These are phyloP conservation scores for Boleophthalmus pectinirostris DNA, from an alignment of 2,113 vertebrate genomes.

Conservation along the genomic window DNA sequence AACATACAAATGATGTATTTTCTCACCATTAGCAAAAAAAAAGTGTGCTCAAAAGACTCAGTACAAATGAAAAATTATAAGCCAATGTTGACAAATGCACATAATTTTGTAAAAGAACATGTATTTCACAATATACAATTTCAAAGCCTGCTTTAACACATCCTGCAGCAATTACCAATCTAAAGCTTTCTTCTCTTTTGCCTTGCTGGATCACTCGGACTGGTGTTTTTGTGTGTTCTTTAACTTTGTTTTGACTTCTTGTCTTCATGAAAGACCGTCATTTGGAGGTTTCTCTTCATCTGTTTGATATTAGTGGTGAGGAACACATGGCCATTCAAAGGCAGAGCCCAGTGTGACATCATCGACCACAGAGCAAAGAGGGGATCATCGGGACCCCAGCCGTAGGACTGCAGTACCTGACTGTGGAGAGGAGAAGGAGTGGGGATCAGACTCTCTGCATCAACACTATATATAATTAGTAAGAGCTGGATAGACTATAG, in stretches of 20 bases:
- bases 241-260: constrained; percentile 82
- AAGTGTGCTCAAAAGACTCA: background rate
- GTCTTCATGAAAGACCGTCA: constrained; percentile 81
- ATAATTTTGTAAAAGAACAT: background rate
- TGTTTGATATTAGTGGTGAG: constrained; percentile 85
- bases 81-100: background rate
- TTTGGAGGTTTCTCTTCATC: constrained; percentile 80
- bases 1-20: background rate
- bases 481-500: background rate
- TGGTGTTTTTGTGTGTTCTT: constrained; percentile 75
- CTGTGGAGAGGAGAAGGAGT: constrained; percentile 18
- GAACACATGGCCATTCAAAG: constrained; percentile 82
- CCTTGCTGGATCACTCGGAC: constrained; percentile 58
- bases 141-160: constrained; percentile 47
- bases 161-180: constrained; percentile 65
- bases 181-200: constrained; percentile 59
- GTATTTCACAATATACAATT: constrained; percentile 30
- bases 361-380: constrained; percentile 75
- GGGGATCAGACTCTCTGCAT: background rate
- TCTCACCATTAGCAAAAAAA: background rate
- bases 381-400: constrained; percentile 67
- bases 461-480: background rate
- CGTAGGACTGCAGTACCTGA: constrained; percentile 68
- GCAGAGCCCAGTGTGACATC: constrained; percentile 78
- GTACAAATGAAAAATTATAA: background rate